Evolutionary conservation across 2,888 invertebrate species (phyloP), one percentile per base, ranked within the genome.

Genomic region (Coelinius sp.): DNA sequence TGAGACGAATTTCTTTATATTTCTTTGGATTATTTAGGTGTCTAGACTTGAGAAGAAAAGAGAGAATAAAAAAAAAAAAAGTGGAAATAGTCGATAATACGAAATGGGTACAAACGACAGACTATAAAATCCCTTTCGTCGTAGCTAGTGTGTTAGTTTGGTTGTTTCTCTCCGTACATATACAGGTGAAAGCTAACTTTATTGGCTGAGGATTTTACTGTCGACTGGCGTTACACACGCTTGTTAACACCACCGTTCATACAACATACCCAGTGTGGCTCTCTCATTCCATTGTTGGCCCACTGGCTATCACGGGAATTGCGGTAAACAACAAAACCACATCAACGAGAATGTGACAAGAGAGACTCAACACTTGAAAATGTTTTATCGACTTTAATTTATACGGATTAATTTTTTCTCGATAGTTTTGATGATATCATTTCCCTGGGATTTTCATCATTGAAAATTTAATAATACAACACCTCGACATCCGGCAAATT

Each of bases 191-290:
- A 67, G 31, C 56, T 56, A 73, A 68, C 65, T 72, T 70, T 68
- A 72, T 70, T 72, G 65, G 72, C 52, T 53, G 53, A 59, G 64
- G 70, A 70, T 74, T 74, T 72, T 59, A 72, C 70, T 70, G 70
- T 70, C 67, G 72, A 70, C 65, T 68, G 63, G 49, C 56, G 74
- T 73, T 67, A 73, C 70, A 72, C 70, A 72, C 63, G 70, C 56
- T 74, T 72, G 72, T 72, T 73, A 74, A 72, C 72, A 70, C 64
- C 66, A 53, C 63, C 69, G 56, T 63, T 67, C 67, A 67, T 63
- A 17, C 59, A 31, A 53, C 53, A 53, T n/a, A 59, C 59, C 17
- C 59, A 31, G 41, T 56, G 41, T 24, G 53, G 14, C 41, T n/a
- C n/a, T n/a, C n/a, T 35, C 38, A 41, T 17, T 22, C 53, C 38